These are phyloP conservation scores for Trichopoda pennipes DNA, from an alignment of 2,888 invertebrate species.

Conservation along the genomic window DNA sequence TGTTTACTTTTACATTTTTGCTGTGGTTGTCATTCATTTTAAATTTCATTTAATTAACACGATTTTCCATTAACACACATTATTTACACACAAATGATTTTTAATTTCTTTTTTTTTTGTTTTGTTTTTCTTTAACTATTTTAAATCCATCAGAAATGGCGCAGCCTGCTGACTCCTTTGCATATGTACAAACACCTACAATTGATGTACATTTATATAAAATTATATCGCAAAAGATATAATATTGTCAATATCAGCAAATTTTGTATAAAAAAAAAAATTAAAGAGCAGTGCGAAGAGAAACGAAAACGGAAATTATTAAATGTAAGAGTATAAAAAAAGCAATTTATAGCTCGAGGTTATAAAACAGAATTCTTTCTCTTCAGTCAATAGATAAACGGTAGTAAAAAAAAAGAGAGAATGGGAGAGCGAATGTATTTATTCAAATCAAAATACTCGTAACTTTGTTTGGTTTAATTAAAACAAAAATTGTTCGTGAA, in stretches of 20 bases:
- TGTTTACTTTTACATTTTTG: conserved; percentile 32
- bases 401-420: not conserved
- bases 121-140: not conserved
- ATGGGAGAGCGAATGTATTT: not conserved
- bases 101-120: conserved; percentile 44
- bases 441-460: not conserved
- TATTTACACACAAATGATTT: conserved; percentile 73
- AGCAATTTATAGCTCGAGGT: conserved; percentile 24
- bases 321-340: conserved; percentile 2
- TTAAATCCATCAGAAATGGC: conserved; percentile 23
- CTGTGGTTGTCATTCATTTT: conserved; percentile 66
- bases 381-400: conserved; percentile 22
- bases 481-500: too few species aligned
- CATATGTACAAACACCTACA: not conserved
- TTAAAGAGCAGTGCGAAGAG: conserved; percentile 10
- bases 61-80: conserved; percentile 75
- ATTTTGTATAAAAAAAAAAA: conserved; percentile 30
- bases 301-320: conserved; percentile 26
- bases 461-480: not conserved
- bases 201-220: conserved; percentile 55
- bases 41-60: conserved; percentile 77
- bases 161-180: not conserved
- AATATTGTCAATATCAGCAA: conserved; percentile 64
- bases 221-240: conserved; percentile 10
- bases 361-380: conserved; percentile 35